These are phyloP conservation scores for Pseudorhiza aurosa DNA, from an alignment of 30 jellyfish, hydroid and myxozoan genomes.

Conservation along the genomic window DNA sequence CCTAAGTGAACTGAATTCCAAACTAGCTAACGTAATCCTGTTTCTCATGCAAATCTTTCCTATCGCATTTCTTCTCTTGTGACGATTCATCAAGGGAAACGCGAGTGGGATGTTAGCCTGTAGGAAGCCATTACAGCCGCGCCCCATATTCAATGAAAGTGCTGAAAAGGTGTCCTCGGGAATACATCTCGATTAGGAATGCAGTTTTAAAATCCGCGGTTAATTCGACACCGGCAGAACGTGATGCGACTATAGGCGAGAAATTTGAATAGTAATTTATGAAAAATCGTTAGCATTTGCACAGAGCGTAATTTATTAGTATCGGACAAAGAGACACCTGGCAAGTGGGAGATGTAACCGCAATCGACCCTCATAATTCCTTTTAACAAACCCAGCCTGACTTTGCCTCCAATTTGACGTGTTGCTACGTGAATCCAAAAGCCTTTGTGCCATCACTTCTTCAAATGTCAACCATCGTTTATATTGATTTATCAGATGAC, in stretches of 20 bases:
- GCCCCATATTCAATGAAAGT: not conserved
- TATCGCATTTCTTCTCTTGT: too few relatives aligned
- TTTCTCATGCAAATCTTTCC: too few relatives aligned
- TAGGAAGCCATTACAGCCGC: conserved; percentile 14
- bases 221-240: not conserved
- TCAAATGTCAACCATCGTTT: too few relatives aligned
- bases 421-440: not conserved
- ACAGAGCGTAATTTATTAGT: not conserved
- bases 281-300: not conserved
- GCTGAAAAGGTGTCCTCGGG: not conserved
- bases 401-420: not conserved
- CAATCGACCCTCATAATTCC: not conserved
- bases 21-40: too few relatives aligned
- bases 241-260: not conserved
- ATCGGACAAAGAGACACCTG: not conserved
- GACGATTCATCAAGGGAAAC: not conserved
- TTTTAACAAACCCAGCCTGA: not conserved
- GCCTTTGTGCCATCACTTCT: not conserved
- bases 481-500: too few relatives aligned
- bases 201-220: not conserved
- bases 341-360: not conserved
- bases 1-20: too few relatives aligned
- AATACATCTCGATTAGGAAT: not conserved
- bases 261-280: not conserved
- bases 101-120: not conserved